phyloP scores from a whole-genome alignment of 2,113 vertebrate genomes.

The Chlorodrepanis virens region DNA sequence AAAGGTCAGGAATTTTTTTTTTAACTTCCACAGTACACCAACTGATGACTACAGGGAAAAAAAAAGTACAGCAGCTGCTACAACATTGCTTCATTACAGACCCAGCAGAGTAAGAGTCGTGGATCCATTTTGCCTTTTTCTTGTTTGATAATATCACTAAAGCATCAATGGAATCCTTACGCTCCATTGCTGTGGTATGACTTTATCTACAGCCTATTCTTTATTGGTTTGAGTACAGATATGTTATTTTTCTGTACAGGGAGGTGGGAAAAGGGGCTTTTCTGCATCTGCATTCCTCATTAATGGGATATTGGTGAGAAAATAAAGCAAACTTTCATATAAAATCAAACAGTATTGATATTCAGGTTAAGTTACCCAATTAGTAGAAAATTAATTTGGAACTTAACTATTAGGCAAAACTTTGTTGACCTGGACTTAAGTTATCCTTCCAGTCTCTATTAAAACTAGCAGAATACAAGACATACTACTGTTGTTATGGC shows the following conservation, averaged over 20 bases:
- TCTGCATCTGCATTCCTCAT: neutral
- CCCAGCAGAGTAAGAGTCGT: slow-evolving; percentile 30
- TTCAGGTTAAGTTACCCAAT: neutral
- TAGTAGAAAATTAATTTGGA: neutral
- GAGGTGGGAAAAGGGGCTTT: neutral
- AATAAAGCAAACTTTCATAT: neutral
- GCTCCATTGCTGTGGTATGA: slow-evolving; percentile 48
- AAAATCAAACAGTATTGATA: neutral
- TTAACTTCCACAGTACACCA: neutral
- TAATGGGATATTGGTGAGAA: neutral
- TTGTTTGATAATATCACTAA: slow-evolving; percentile 68
- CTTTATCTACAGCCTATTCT: slow-evolving; percentile 45
- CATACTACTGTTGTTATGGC: neutral
- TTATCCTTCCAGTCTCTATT: neutral
- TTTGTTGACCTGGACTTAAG: neutral
- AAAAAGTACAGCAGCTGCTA: slow-evolving; percentile 2
- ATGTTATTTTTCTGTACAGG: neutral
- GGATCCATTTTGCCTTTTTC: slow-evolving; percentile 66
- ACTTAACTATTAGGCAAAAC: neutral
- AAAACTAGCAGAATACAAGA: neutral
- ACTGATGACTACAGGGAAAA: neutral
- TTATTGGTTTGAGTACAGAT: slow-evolving; percentile 43
- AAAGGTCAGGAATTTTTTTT: neutral
- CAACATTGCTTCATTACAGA: slow-evolving; percentile 63
- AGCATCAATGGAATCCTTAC: slow-evolving; percentile 70